A percentile compares a stretch with the other conserved stretches of the same genome.
Evolutionary conservation across 2,113 vertebrate genomes (phyloP).

Genomic region (Dipodomys spectabilis): DNA sequence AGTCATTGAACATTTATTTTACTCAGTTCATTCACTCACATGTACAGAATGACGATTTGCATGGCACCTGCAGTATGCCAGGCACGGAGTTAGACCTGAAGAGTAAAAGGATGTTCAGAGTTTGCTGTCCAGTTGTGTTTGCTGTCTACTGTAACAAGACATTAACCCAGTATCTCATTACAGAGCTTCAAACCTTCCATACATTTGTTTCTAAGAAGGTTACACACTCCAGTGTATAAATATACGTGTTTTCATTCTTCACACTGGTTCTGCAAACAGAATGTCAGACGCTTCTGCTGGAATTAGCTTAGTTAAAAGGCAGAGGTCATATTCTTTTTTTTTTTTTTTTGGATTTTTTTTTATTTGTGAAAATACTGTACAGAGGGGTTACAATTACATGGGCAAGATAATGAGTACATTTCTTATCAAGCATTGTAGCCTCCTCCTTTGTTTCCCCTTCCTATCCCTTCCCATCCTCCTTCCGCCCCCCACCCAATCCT

Average conservation of each 20-base stretch:
- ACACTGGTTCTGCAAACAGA: background rate
- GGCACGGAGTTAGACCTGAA: rapidly evolving
- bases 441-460: too few species aligned
- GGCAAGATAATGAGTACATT: too few species aligned
- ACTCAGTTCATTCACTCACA: background rate
- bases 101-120: background rate
- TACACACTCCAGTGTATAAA: background rate
- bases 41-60: rapidly evolving
- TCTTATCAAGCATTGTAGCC: too few species aligned
- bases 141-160: background rate
- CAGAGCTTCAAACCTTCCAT: too few species aligned
- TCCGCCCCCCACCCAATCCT: too few species aligned
- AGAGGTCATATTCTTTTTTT: background rate
- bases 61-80: rapidly evolving
- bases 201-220: background rate
- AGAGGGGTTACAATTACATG: too few species aligned
- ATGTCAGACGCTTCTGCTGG: background rate
- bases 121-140: background rate
- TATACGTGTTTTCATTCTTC: background rate
- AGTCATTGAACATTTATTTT: background rate
- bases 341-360: too few species aligned
- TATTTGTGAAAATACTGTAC: too few species aligned
- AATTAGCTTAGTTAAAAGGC: background rate
- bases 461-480: too few species aligned
- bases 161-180: background rate